These are phyloP conservation scores for Leptopilina drosophilae DNA, from an alignment of 2,888 invertebrate genomes.

Conservation along the genomic window DNA sequence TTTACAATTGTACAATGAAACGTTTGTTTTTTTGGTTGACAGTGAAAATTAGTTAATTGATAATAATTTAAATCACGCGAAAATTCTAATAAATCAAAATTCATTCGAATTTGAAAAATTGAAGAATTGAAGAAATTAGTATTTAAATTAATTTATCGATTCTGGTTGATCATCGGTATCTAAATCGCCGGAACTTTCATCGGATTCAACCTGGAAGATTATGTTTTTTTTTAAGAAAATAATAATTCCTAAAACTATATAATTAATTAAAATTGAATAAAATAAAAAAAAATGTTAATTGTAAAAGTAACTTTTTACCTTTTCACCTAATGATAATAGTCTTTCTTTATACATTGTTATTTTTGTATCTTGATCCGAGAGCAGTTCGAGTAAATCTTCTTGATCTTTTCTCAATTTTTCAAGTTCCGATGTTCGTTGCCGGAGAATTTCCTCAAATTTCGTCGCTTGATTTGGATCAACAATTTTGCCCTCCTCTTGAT, in stretches of 20 bases:
- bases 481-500: conserved; percentile 73
- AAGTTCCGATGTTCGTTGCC: conserved; percentile 79
- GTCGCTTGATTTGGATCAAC: conserved; percentile 47
- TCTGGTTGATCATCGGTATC: conserved; percentile 70
- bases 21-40: neutral
- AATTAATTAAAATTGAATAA: conserved; percentile 32
- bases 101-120: neutral
- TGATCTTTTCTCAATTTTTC: conserved; percentile 90
- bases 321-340: conserved; percentile 79
- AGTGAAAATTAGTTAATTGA: conserved; percentile 40
- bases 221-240: neutral
- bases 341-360: conserved; percentile 82
- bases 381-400: conserved; percentile 92
- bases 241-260: neutral
- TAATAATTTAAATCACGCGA: neutral
- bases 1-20: too few relatives aligned
- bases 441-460: conserved; percentile 69
- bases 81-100: conserved; percentile 1
- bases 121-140: neutral
- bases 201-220: conserved; percentile 66
- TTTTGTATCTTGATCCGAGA: conserved; percentile 91
- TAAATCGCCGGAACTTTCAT: conserved; percentile 70
- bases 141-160: conserved; percentile 59
- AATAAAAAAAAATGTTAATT: conserved; percentile 18
- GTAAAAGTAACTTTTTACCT: conserved; percentile 66